These are phyloP conservation scores for Umimayanthus chanpuru DNA, from an alignment of 92 coral and sea anemone species.

Conservation along the genomic window DNA sequence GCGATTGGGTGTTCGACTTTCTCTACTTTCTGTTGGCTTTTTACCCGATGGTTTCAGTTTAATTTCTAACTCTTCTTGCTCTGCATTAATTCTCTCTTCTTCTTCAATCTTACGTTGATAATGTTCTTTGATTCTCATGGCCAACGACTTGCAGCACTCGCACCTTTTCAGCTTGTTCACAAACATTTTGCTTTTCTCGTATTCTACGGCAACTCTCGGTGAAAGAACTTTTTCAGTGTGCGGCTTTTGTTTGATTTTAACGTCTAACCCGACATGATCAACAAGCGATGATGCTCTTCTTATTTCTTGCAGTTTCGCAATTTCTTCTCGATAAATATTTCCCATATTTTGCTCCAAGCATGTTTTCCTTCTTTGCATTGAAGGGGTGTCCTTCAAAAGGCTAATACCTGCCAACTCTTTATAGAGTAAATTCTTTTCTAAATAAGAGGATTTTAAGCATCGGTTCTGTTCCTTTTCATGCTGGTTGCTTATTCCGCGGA, in stretches of 20 bases:
- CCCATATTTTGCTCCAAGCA: constrained; percentile 7
- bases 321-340: constrained; percentile 26
- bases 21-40: background rate
- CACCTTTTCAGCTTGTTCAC: constrained; percentile 74
- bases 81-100: constrained; percentile 47
- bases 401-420: constrained; percentile 75
- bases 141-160: constrained; percentile 78
- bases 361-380: constrained; percentile 24
- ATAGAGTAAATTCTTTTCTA: constrained; percentile 71
- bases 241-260: background rate
- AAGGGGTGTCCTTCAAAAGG: constrained; percentile 38
- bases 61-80: constrained; percentile 36
- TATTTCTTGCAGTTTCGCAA: constrained; percentile 7
- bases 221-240: constrained; percentile 14
- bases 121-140: constrained; percentile 62
- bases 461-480: constrained; percentile 68
- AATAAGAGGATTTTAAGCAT: constrained; percentile 72
- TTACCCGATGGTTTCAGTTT: background rate
- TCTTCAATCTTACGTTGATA: constrained; percentile 36
- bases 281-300: background rate
- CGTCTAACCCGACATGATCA: background rate
- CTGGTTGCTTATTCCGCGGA: constrained; percentile 60
- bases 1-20: background rate
- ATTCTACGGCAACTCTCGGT: constrained; percentile 3
- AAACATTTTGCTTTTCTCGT: constrained; percentile 25